Evolutionary conservation across 2,888 invertebrate species (phyloP).

Genomic region (Sabatieria punctata): DNA sequence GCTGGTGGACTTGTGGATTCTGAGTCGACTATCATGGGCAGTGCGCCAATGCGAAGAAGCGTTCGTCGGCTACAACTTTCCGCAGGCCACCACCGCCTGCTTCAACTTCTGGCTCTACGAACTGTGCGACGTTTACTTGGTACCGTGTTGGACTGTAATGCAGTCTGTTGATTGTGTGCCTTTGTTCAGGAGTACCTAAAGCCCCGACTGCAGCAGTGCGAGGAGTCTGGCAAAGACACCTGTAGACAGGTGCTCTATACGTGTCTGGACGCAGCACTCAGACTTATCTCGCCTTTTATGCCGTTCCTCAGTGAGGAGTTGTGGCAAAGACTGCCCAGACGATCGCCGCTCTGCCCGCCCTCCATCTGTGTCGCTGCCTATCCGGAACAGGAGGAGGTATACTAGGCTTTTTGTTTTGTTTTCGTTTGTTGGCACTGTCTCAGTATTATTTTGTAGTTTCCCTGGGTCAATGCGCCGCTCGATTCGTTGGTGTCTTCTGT

Average conservation of each 20-base stretch:
- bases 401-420: conserved; percentile 18
- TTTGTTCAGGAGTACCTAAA: conserved; percentile 2
- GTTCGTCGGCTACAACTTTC: conserved; percentile 68
- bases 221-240: background rate
- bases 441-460: conserved; percentile 12
- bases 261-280: conserved; percentile 63
- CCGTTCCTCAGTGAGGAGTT: conserved; percentile 89
- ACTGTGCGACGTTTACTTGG: conserved; percentile 89
- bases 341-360: conserved; percentile 37
- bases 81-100: conserved; percentile 63
- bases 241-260: conserved; percentile 58
- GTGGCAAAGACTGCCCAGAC: conserved; percentile 63
- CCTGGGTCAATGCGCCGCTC: conserved; percentile 44
- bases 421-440: background rate
- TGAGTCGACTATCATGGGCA: conserved; percentile 62
- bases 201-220: conserved; percentile 25
- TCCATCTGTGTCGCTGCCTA: conserved; percentile 79
- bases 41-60: conserved; percentile 54
- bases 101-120: conserved; percentile 95
- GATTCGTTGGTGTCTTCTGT: conserved; percentile 72
- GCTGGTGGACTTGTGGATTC: conserved; percentile 77
- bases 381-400: conserved; percentile 44
- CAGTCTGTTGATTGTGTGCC: conserved; percentile 1
- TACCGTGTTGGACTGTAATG: conserved; percentile 32
- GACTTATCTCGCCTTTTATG: conserved; percentile 86